These are phyloP conservation scores for Lithophane socia DNA, from an alignment of 2,888 invertebrate species.

Conservation along the genomic window DNA sequence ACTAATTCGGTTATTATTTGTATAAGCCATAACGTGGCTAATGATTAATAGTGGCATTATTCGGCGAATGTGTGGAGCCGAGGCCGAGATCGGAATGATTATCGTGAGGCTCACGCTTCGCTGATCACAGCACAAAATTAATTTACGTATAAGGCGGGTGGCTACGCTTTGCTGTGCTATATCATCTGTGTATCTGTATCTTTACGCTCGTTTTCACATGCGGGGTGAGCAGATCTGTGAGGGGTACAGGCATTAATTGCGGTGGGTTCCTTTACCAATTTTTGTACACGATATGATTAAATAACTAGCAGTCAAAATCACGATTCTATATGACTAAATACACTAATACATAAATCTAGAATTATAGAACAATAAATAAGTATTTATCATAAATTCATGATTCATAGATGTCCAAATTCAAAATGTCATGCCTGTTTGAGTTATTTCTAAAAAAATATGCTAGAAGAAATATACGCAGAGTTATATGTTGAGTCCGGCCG, in stretches of 20 bases:
- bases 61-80: slow-evolving; percentile 74
- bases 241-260: slow-evolving; percentile 48
- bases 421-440: neutral
- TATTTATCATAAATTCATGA: too few species aligned
- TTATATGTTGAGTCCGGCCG: slow-evolving; percentile 68
- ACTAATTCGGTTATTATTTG: slow-evolving; percentile 65
- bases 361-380: neutral
- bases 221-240: slow-evolving; percentile 48
- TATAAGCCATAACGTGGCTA: slow-evolving; percentile 59
- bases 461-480: slow-evolving; percentile 40
- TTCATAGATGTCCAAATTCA: too few species aligned
- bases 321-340: neutral
- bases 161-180: slow-evolving; percentile 55
- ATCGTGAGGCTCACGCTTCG: slow-evolving; percentile 83
- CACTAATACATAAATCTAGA: neutral
- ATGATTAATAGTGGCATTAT: slow-evolving; percentile 83
- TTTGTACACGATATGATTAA: slow-evolving; percentile 14
- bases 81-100: slow-evolving; percentile 83
- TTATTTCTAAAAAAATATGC: slow-evolving; percentile 21
- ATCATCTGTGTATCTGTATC: slow-evolving; percentile 57
- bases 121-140: slow-evolving; percentile 86
- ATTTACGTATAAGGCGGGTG: slow-evolving; percentile 81
- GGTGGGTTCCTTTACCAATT: slow-evolving; percentile 1
- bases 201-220: slow-evolving; percentile 59
- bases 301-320: neutral